A percentile compares a stretch with the other conserved stretches of the same genome.
phyloP scores from a whole-genome alignment of 2,888 invertebrate species.

The Thalpophila matura region DNA sequence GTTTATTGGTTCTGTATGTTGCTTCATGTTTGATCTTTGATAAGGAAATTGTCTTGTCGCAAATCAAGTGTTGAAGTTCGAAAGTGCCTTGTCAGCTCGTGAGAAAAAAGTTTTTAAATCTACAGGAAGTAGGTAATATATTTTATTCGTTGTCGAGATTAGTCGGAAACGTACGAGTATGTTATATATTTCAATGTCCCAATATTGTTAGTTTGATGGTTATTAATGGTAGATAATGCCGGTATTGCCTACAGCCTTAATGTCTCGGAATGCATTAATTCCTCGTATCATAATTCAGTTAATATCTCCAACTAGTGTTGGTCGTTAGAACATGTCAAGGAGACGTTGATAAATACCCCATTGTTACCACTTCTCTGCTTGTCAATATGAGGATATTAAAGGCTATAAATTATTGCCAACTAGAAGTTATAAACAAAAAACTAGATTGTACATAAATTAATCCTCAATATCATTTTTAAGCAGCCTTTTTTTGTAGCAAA shows the following conservation, averaged over 20 bases:
- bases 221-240: conserved; percentile 37
- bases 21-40: conserved; percentile 23
- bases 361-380: conserved; percentile 54
- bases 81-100: conserved; percentile 11
- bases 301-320: conserved; percentile 38
- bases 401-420: conserved; percentile 50
- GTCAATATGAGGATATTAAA: conserved; percentile 47
- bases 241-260: conserved; percentile 29
- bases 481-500: conserved; percentile 1
- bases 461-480: conserved; percentile 3
- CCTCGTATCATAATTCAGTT: conserved; percentile 53
- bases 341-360: conserved; percentile 58
- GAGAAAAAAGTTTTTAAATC: conserved; percentile 24
- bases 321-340: conserved; percentile 51
- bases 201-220: conserved; percentile 45
- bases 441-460: conserved; percentile 21
- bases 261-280: conserved; percentile 49
- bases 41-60: conserved; percentile 24
- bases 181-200: conserved; percentile 29
- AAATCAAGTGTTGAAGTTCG: too few relatives aligned
- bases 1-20: not conserved
- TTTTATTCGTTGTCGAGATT: conserved; percentile 24
- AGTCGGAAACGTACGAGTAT: conserved; percentile 20
- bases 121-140: conserved; percentile 30
- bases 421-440: conserved; percentile 9